Conservation (phyloP, 2,113 vertebrate genomes). For the Scatophagus argus region DNA sequence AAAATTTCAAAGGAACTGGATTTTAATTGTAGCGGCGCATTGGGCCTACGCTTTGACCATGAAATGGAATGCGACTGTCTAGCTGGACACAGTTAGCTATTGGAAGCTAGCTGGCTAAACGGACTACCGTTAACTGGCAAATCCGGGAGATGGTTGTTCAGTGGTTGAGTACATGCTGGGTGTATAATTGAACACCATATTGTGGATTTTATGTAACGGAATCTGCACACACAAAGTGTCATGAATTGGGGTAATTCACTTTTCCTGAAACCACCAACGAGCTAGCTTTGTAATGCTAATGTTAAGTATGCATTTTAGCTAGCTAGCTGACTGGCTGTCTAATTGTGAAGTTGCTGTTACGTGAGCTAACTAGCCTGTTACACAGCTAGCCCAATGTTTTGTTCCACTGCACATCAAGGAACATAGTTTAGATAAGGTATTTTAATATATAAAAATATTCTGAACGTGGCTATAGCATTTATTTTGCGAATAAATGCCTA, state of each 20-base stretch:
- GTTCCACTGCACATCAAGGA: conserved; percentile 53
- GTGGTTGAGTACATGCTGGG: conserved; percentile 40
- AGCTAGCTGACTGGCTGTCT: conserved; percentile 54
- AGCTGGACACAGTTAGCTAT: conserved; percentile 62
- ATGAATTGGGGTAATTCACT: conserved; percentile 26
- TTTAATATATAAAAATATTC: conserved; percentile 23
- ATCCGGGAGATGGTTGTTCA: conserved; percentile 48
- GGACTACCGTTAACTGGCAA: conserved; percentile 54
- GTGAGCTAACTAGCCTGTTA: conserved; percentile 61
- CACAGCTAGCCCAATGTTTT: conserved; percentile 72
- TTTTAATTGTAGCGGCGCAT: conserved; percentile 25
- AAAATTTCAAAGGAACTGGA: conserved; percentile 19
- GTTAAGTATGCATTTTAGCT: conserved; percentile 50
- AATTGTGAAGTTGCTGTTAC: conserved; percentile 51
- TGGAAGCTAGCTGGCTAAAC: conserved; percentile 60
- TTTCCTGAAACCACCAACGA: background rate
- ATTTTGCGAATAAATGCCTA: conserved; percentile 81
- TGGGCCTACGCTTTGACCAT: conserved; percentile 58
- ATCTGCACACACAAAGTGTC: conserved; percentile 26
- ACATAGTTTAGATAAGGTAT: conserved; percentile 37
- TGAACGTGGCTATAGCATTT: conserved; percentile 20
- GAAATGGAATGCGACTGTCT: conserved; percentile 63
- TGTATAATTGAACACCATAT: conserved; percentile 14
- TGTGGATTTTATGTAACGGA: conserved; percentile 14
- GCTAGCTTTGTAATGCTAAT: conserved; percentile 65